Base-by-base conservation (phyloP, 2,888 invertebrate species). In the Caenorhabditis sp. region DNA sequence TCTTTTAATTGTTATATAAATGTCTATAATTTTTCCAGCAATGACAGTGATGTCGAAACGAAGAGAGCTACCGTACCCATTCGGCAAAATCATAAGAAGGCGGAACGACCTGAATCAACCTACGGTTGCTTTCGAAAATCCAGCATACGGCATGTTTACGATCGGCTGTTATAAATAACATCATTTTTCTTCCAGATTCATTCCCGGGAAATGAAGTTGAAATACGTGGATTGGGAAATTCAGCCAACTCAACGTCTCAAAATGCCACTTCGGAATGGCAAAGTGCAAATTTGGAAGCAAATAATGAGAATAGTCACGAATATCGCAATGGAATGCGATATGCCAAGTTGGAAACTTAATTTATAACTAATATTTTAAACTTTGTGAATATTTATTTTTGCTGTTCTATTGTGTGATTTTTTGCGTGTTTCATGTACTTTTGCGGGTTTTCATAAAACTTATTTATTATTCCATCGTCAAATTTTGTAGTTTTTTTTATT, bases 111-210 rank as follows among this genome's bases (percentile, higher is more conserved):
- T 60, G 8, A 77, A 78, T 53, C 78, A 82, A 57, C 79, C 80
- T 10, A 71, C 77, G 1, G 82, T 81, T 0, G 82, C 82, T 5
- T 82, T 82, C 52, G 82, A 82, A 57, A 82, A 82, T 68, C 59
- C 59, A 17, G 59, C 59, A 23, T 59, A 59, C 25, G 59, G 59
- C 25, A 12, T 7, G 36, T n/a, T n/a, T n/a, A n/a, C n/a, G n/a
- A n/a, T n/a, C n/a, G n/a, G n/a, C n/a, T n/a, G n/a, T n/a, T n/a
- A n/a, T n/a, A n/a, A n/a, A n/a, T n/a, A n/a, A n/a, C n/a, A n/a
- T n/a, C n/a, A n/a, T n/a, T n/a, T 31, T 31, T 7, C 10, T 31
- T 31, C 31, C 27, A 31, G n/a, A 60, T 10, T 14, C 14, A 7
- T 60, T 59, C 26, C 50, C 60, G 57, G 77, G 78, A 20, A 69